phyloP scores from a whole-genome alignment of 2,797 vertebrate species.

The Orestias chungarensis region DNA sequence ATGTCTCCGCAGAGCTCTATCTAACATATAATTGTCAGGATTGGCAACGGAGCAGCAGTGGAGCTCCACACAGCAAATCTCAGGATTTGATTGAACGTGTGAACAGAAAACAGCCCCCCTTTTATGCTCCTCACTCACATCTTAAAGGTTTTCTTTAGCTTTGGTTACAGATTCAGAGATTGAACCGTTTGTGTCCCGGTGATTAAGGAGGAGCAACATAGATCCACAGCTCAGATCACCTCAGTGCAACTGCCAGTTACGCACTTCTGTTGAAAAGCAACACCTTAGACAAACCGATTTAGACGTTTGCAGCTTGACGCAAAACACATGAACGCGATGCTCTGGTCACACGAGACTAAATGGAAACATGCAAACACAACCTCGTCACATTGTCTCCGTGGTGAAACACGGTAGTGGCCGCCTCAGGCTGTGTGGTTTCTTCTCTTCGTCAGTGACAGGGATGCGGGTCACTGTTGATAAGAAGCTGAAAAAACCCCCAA shows the following conservation, averaged over 20 bases:
- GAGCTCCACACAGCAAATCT: neutral
- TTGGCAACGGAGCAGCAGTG: conserved; percentile 2
- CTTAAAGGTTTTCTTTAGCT: neutral
- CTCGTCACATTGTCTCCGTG: neutral
- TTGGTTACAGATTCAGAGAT: neutral
- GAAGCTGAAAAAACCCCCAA: neutral
- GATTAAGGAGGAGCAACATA: no score
- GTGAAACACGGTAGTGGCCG: neutral
- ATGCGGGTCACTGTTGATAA: neutral
- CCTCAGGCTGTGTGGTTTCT: neutral
- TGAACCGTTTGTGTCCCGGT: no score
- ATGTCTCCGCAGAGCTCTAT: conserved; percentile 21
- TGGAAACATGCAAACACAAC: neutral
- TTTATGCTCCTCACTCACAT: neutral
- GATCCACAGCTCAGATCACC: no score
- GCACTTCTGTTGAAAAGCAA: no score
- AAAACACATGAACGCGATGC: neutral
- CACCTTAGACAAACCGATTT: no score
- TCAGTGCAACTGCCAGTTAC: no score
- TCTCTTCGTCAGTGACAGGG: neutral
- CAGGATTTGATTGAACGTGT: neutral
- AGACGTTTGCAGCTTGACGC: neutral
- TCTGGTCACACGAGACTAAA: neutral
- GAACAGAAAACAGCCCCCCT: neutral
- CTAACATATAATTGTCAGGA: conserved; percentile 23